phyloP scores from a whole-genome alignment of 1,140 invertebrate genomes.

The Tetraneura akinire region DNA sequence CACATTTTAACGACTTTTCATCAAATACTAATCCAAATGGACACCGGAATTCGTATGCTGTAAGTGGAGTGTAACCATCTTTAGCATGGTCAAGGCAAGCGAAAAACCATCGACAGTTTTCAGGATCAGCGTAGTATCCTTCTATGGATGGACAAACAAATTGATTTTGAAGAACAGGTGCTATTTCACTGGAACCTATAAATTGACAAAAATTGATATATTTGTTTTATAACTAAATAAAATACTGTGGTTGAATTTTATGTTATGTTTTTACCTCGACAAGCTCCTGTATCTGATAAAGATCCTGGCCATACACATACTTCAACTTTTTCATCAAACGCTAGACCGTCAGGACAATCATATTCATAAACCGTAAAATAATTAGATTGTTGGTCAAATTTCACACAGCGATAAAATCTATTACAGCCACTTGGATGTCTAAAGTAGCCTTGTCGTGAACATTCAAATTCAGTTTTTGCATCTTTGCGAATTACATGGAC shows the following conservation, averaged over 20 bases:
- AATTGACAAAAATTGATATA: not conserved
- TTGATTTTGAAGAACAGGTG: conserved; percentile 67
- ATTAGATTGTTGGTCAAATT: conserved; percentile 73
- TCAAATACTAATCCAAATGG: conserved; percentile 81
- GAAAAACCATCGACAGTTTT: conserved; percentile 85
- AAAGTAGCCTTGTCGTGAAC: conserved; percentile 77
- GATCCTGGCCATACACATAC: conserved; percentile 83
- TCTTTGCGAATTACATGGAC: conserved; percentile 72
- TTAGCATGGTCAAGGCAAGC: conserved; percentile 76
- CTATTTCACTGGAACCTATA: conserved; percentile 72
- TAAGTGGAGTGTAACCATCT: conserved; percentile 61
- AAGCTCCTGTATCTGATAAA: conserved; percentile 70
- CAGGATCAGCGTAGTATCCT: conserved; percentile 78
- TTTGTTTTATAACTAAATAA: not conserved
- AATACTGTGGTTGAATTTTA: not conserved
- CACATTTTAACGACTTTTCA: conserved; percentile 70
- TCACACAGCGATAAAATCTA: conserved; percentile 81
- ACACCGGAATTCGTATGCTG: conserved; percentile 80
- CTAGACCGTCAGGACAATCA: conserved; percentile 77
- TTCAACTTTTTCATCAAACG: conserved; percentile 76
- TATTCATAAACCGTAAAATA: conserved; percentile 81
- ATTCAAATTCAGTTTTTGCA: conserved; percentile 73
- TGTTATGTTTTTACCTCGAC: conserved; percentile 60
- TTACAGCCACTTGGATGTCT: conserved; percentile 58
- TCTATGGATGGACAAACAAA: conserved; percentile 66